Evolutionary conservation across 2,888 invertebrate genomes (phyloP).

Genomic region (Aspidiotus destructor): DNA sequence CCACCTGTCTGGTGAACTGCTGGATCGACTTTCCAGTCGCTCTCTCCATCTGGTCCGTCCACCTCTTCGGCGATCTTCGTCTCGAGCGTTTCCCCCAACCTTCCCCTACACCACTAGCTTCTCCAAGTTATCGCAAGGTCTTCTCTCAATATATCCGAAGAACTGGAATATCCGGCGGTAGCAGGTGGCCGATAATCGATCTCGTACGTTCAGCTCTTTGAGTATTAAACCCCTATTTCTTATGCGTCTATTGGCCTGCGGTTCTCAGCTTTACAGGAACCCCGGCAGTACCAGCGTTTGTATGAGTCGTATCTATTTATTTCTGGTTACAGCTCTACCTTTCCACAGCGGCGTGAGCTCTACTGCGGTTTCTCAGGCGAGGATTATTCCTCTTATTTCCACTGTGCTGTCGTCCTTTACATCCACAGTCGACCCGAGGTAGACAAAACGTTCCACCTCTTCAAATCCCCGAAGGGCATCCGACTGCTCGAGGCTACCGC

Average conservation of each 20-base stretch:
- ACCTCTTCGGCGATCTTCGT: neutral
- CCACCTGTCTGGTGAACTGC: neutral
- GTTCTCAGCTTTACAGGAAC: neutral
- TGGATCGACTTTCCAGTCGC: neutral
- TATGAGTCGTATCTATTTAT: neutral
- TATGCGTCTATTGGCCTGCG: neutral
- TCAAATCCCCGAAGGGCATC: too few relatives aligned
- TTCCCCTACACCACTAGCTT: too few relatives aligned
- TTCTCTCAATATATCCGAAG: neutral
- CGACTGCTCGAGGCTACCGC: too few relatives aligned
- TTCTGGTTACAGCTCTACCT: neutral
- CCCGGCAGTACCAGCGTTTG: neutral
- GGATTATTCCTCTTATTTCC: neutral
- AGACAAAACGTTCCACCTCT: too few relatives aligned
- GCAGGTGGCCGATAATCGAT: neutral
- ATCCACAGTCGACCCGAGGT: too few relatives aligned
- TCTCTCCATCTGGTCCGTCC: neutral
- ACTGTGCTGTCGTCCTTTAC: too few relatives aligned
- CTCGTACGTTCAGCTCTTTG: neutral
- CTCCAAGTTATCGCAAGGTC: too few relatives aligned
- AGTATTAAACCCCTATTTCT: neutral
- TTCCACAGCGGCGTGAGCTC: neutral
- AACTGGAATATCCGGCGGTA: neutral
- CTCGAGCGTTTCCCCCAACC: too few relatives aligned
- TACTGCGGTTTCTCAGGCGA: neutral